Evolutionary conservation across 1,140 invertebrate genomes (phyloP), one percentile per base, ranked within the genome.

Genomic region (Atta cephalotes): DNA sequence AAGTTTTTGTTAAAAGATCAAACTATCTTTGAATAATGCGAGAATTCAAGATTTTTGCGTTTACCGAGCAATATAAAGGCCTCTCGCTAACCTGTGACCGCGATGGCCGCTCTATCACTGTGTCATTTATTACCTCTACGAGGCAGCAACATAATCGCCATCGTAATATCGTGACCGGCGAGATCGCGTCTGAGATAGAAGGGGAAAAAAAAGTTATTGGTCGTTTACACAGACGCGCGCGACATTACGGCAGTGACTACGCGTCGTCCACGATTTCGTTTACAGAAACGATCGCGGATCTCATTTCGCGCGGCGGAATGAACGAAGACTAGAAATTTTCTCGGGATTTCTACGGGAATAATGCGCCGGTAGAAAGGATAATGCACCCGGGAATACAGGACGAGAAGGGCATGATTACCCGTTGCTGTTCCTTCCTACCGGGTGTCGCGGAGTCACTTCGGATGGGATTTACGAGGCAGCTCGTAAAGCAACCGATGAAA

Each of bases 401-500:
- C 80, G 25, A 70, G 70, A 51, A 84, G 70, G 39, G 80, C 68
- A 62, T 76, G 80, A 84, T 84, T 84, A 84, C 70, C 70, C 80
- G 80, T 76, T 76, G 80, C 80, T 62, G 72, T 76, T 84, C 80
- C 80, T 84, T 76, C 56, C 56, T 74, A 62, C 80, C 70, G 80
- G 39, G 80, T 84, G 70, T 76, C 80, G 80, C 56, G 56, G 70
- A 84, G 70, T 84, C 72, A 84, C 56, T 84, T 70, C 49, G 70
- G 78, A 45, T 49, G 51, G 70, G 80, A 84, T 84, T 84, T 84
- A 84, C 70, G 80, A 74, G 39, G 80, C 39, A 62, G 80, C 70
- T 76, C 80, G 80, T 84, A 84, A 84, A 84, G 56, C 58, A 63
- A 25, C 70, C 80, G 80, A 76, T 84, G 70, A 84, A 84, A 84